Evolutionary conservation across 2,797 vertebrate genomes (phyloP), one percentile per base, ranked within the genome.

Genomic region (Onychomys arenicola): DNA sequence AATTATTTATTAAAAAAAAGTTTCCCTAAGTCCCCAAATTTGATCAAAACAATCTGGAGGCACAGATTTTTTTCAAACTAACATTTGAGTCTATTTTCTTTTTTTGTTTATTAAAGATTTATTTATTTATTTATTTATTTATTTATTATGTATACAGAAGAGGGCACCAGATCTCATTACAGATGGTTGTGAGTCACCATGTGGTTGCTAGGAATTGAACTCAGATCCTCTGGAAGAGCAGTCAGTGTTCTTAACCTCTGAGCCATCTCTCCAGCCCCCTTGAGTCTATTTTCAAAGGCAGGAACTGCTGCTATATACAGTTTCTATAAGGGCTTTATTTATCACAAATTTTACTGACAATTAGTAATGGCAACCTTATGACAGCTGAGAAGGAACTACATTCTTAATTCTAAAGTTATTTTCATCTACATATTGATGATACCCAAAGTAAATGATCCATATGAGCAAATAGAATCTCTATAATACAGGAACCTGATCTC

Each of bases 321-420:
- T 52, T 5, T 91, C 63, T 83, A 2, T 78, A 6, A 49, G 65
- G 23, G 80, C 65, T 9, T 29, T 76, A 12, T 82, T 86, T 75
- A 21, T 49, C 71, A 65, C 13, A 9, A 1, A 2, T 85, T 94
- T 91, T 91, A 25, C 6, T 65, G 37, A 94, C 77, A 16, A 65
- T 37, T 65, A 82, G 61, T 40, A 65, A 52, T 25, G 32, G 19
- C 43, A 34, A 21, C 21, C 55, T 75, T 40, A 57, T 12, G 52
- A 46, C 11, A 89, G n/a, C 3, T 6, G 23, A 83, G 55, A 87
- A 61, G 6, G 2, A 6, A 5, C 43, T 86, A 87, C 67, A 52
- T 67, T 92, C 59, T 97, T 90, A 73, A 77, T 34, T 40, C 19
- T 43, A 77, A 43, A 92, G 40, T 23, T 29, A 23, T 90, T 88